Conservation (phyloP, 2,888 invertebrate species). For the Maniola hyperantus region DNA sequence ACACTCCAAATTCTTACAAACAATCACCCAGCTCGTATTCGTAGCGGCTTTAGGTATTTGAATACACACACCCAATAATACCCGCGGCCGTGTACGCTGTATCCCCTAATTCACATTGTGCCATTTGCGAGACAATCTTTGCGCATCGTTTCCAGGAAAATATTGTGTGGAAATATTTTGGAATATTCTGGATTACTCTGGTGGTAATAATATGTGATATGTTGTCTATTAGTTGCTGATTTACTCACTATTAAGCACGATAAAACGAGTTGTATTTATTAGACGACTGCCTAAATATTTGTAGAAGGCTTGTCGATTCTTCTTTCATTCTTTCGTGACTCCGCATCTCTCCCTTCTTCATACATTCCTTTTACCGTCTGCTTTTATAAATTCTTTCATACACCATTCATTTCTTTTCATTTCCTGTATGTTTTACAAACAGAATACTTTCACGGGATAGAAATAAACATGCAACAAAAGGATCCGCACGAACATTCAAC, state of each 20-base stretch:
- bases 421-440: too few relatives aligned
- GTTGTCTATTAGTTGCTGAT: neutral
- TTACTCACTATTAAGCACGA: conserved; percentile 1
- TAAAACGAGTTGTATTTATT: too few relatives aligned
- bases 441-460: too few relatives aligned
- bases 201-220: conserved; percentile 12
- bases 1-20: conserved; percentile 21
- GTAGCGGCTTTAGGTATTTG: conserved; percentile 34
- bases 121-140: conserved; percentile 42
- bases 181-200: conserved; percentile 34
- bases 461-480: too few relatives aligned
- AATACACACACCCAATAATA: conserved; percentile 40
- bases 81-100: conserved; percentile 36
- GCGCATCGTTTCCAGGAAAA: conserved; percentile 37
- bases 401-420: too few relatives aligned
- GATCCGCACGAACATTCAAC: neutral
- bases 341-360: too few relatives aligned
- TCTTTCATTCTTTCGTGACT: too few relatives aligned
- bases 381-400: too few relatives aligned
- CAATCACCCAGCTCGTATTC: conserved; percentile 35
- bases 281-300: too few relatives aligned
- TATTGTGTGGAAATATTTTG: conserved; percentile 37
- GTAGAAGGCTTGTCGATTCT: too few relatives aligned
- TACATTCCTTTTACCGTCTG: too few relatives aligned
- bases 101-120: conserved; percentile 42